Conservation (phyloP, 1,140 invertebrate genomes). For the Pachypeltis micranthus region DNA sequence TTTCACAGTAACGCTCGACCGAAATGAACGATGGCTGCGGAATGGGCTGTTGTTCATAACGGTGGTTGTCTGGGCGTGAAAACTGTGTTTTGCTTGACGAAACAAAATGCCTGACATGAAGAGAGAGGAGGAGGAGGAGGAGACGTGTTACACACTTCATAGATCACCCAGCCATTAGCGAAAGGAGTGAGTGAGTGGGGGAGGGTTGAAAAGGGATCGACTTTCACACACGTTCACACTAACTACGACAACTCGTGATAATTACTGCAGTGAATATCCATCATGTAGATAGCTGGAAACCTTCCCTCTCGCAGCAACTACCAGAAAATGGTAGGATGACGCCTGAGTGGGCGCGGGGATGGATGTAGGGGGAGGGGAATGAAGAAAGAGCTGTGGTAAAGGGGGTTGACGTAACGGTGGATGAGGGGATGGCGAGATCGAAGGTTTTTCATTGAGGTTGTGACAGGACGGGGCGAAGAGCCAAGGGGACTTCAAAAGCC, state of each 20-base stretch:
- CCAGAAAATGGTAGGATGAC: no score
- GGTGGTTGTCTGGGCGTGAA: no score
- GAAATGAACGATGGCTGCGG: no score
- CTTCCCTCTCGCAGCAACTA: no score
- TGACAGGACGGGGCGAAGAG: background rate
- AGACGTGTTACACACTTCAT: background rate
- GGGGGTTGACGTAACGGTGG: background rate
- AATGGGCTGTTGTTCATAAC: no score
- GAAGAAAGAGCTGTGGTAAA: background rate
- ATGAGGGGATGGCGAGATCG: background rate
- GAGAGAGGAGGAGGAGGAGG: background rate
- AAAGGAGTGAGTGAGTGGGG: background rate
- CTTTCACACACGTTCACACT: background rate
- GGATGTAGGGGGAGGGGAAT: background rate
- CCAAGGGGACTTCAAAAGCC: conserved; percentile 15
- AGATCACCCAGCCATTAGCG: background rate
- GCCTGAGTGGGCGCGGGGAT: background rate
- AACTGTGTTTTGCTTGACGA: no score
- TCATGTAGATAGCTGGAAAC: conserved; percentile 12
- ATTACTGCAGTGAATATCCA: conserved; percentile 15
- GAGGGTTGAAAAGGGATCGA: background rate
- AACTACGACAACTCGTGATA: conserved; percentile 11
- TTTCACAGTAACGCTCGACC: no score
- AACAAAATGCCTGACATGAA: background rate
- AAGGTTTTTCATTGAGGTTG: conserved; percentile 13